phyloP scores from a whole-genome alignment of 2,113 vertebrate genomes.

The Synchiropus splendidus region DNA sequence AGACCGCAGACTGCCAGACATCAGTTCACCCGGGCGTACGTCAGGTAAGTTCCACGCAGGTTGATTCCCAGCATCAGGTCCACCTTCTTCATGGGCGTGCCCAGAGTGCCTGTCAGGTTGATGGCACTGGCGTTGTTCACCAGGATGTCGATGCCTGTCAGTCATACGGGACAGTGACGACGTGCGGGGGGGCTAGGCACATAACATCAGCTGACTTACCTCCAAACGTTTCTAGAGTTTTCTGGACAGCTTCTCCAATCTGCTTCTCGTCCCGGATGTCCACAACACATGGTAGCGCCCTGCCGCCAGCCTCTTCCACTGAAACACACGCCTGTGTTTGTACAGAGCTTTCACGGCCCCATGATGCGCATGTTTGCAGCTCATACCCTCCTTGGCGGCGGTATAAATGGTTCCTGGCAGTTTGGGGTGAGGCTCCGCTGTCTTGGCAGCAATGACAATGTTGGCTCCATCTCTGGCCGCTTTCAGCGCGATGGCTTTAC shows the following conservation, averaged over 20 bases:
- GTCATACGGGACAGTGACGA: constrained; percentile 2
- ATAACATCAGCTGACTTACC: constrained; percentile 50
- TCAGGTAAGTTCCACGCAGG: constrained; percentile 88
- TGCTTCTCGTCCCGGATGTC: constrained; percentile 91
- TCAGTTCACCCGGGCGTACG: constrained; percentile 64
- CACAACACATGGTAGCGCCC: constrained; percentile 82
- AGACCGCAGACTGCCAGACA: too few species aligned
- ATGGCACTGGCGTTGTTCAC: constrained; percentile 98
- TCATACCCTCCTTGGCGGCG: constrained; percentile 85
- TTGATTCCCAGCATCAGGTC: constrained; percentile 96
- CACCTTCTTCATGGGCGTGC: constrained; percentile 86
- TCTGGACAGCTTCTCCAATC: constrained; percentile 74
- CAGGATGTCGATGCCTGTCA: constrained; percentile 78
- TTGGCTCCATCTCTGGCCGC: constrained; percentile 93
- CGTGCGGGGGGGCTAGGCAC: too few species aligned
- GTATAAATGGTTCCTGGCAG: constrained; percentile 91
- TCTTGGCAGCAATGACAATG: constrained; percentile 90
- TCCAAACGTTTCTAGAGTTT: constrained; percentile 84
- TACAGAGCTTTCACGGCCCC: background rate
- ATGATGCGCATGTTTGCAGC: background rate
- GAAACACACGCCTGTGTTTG: constrained; percentile 6
- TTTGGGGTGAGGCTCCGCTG: constrained; percentile 76
- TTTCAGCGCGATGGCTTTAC: constrained; percentile 93
- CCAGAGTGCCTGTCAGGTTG: constrained; percentile 85
- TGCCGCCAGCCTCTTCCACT: constrained; percentile 90